Evolutionary conservation across 92 coral and sea anemone genomes (phyloP).

Genomic region (Porites divaricata): DNA sequence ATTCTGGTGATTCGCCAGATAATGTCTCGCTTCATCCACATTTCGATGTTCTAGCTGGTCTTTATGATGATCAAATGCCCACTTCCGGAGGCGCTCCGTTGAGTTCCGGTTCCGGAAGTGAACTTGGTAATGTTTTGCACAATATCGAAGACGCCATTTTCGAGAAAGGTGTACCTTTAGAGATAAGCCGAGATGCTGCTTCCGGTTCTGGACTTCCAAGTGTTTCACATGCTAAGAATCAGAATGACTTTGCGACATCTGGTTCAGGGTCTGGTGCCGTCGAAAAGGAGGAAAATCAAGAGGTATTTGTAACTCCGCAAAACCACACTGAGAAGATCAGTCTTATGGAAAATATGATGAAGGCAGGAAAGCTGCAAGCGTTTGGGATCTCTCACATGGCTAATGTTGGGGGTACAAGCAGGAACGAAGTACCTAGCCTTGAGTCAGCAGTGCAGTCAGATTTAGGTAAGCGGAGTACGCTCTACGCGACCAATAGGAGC

Average conservation of each 20-base stretch:
- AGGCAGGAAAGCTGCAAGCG: slow-evolving; percentile 47
- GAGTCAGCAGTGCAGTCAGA: slow-evolving; percentile 57
- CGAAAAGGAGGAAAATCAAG: neutral
- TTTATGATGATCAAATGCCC: slow-evolving; percentile 22
- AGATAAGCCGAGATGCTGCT: neutral
- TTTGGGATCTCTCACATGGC: slow-evolving; percentile 37
- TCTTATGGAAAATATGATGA: slow-evolving; percentile 74
- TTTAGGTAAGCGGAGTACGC: slow-evolving; percentile 45
- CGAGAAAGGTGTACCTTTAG: slow-evolving; percentile 62
- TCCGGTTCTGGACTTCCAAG: slow-evolving; percentile 38
- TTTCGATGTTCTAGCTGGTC: slow-evolving; percentile 34
- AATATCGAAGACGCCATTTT: slow-evolving; percentile 82
- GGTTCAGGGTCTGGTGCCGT: slow-evolving; percentile 30
- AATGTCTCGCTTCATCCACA: slow-evolving; percentile 19
- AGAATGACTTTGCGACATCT: slow-evolving; percentile 7
- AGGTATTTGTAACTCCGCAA: slow-evolving; percentile 41
- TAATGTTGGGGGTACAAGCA: slow-evolving; percentile 34
- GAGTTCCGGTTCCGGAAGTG: slow-evolving; percentile 14
- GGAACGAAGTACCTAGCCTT: slow-evolving; percentile 64
- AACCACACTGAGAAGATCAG: slow-evolving; percentile 35
- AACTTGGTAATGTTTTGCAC: slow-evolving; percentile 30
- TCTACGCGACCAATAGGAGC: neutral
- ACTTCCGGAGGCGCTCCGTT: neutral
- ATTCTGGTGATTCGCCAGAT: slow-evolving; percentile 25
- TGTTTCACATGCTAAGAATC: neutral